A percentile compares a stretch with the other conserved stretches of the same genome.
Evolutionary conservation across 2,797 vertebrate genomes (phyloP).

Genomic region (Serranus cabrilla): DNA sequence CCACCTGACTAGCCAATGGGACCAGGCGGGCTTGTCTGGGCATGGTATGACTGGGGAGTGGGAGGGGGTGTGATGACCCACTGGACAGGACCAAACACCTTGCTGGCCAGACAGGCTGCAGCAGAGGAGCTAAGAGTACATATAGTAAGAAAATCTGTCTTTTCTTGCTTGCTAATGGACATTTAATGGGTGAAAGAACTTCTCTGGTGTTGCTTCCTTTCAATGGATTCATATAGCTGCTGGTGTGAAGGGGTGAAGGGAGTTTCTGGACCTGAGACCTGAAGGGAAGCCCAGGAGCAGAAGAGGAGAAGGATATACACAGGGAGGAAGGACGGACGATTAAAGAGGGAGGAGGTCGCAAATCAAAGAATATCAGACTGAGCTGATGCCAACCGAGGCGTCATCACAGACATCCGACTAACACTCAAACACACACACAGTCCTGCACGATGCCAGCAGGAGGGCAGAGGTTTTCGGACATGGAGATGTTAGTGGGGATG

Average conservation of each 20-base stretch:
- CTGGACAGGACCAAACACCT: conserved; percentile 62
- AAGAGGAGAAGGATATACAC: conserved; percentile 27
- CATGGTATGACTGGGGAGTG: conserved; percentile 48
- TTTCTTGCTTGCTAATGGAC: neutral
- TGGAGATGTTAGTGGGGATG: conserved; percentile 65
- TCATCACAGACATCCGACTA: conserved; percentile 13
- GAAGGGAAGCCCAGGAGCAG: conserved; percentile 2
- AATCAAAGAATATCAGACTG: conserved; percentile 3
- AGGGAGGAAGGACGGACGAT: neutral
- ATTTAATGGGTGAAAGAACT: neutral
- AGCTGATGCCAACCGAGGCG: conserved; percentile 21
- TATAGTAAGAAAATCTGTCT: neutral
- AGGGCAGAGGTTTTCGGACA: conserved; percentile 60
- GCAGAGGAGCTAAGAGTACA: conserved; percentile 20
- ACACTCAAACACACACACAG: neutral
- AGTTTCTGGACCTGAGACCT: conserved; percentile 5
- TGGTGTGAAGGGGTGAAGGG: conserved; percentile 12
- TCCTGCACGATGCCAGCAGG: conserved; percentile 52
- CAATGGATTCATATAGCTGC: conserved; percentile 24
- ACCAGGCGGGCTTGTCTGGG: conserved; percentile 64
- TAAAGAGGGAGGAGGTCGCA: conserved; percentile 7
- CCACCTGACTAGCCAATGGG: conserved; percentile 77
- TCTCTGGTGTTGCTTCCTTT: conserved; percentile 10
- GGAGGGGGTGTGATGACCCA: conserved; percentile 41
- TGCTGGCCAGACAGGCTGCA: conserved; percentile 31